Percentiles rank a stretch among this genome's conserved stretches.
phyloP scores from a whole-genome alignment of 1,140 invertebrate genomes.

The Lepidotrigona ventralis region DNA sequence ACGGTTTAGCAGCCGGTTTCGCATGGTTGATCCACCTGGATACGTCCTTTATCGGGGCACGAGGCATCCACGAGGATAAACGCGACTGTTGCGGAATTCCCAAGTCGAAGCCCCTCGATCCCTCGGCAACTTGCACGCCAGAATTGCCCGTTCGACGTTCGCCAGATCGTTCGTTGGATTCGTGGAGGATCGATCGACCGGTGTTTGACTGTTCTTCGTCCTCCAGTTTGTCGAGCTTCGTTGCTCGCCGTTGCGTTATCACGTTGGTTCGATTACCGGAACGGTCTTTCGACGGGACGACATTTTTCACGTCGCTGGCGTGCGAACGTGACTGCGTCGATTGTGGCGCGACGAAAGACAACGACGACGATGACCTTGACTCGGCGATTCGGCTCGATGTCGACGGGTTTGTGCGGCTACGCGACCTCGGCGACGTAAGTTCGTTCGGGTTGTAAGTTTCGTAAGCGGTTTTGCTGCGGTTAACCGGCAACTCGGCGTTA shows the following conservation, averaged over 20 bases:
- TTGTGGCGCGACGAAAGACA: not conserved
- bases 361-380: not conserved
- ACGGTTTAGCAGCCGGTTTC: not conserved
- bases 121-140: not conserved
- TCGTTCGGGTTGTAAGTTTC: not conserved
- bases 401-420: not conserved
- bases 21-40: not conserved
- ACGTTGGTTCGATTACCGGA: not conserved
- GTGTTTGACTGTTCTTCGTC: not conserved
- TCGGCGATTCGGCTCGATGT: no score
- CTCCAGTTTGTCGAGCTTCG: not conserved
- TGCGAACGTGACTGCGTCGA: no score
- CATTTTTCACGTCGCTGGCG: not conserved
- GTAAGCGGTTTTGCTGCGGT: constrained; percentile 3
- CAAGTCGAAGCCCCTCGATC: not conserved
- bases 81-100: not conserved
- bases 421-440: not conserved
- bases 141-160: not conserved
- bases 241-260: not conserved
- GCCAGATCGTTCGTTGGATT: not conserved
- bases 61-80: not conserved
- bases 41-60: not conserved
- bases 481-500: not conserved
- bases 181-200: not conserved
- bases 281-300: not conserved